phyloP scores from a whole-genome alignment of 2,113 vertebrate genomes.

The Xiphias gladius region DNA sequence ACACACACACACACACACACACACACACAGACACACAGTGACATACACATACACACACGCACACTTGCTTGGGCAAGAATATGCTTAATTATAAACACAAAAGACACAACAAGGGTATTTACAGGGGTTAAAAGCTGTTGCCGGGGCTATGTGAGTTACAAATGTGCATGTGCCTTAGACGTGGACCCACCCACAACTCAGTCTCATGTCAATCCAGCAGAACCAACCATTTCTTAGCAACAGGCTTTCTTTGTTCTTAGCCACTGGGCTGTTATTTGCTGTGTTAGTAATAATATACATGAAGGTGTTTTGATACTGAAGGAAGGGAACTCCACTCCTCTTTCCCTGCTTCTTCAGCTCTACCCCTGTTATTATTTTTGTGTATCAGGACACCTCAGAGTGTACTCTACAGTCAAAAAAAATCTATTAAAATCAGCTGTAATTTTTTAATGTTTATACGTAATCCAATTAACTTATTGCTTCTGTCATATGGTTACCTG shows the following conservation, averaged over 20 bases:
- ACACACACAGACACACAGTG: background rate
- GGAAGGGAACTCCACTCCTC: background rate
- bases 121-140: constrained; percentile 7
- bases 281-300: background rate
- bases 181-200: background rate
- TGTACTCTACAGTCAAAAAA: background rate
- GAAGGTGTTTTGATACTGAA: background rate
- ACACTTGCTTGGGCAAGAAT: background rate
- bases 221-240: background rate
- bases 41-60: background rate
- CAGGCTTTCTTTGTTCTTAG: background rate
- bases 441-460: too few relatives aligned
- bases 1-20: background rate
- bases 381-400: background rate
- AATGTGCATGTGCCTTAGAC: background rate
- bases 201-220: background rate
- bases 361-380: background rate
- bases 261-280: background rate
- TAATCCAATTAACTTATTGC: background rate
- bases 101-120: constrained; percentile 9
- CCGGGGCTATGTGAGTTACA: background rate
- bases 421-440: too few relatives aligned
- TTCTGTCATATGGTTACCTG: background rate
- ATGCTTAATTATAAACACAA: constrained; percentile 10
- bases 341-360: background rate